Conservation (phyloP, 2,888 invertebrate genomes). For the Cephus spinipes region DNA sequence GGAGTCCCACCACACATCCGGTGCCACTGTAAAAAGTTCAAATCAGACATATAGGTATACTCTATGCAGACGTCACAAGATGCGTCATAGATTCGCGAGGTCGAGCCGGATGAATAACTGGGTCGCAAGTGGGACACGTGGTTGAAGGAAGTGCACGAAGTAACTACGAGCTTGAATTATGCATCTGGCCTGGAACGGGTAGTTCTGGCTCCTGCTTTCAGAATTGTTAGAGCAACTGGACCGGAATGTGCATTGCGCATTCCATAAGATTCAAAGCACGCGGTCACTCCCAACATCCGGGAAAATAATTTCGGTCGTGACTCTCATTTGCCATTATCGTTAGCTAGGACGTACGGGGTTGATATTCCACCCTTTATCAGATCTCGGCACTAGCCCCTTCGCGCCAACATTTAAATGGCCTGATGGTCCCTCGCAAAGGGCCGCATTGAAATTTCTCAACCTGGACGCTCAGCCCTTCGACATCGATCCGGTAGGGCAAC, state of each 20-base stretch:
- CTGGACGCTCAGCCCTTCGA: background rate
- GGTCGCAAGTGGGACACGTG: background rate
- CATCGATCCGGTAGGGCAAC: background rate
- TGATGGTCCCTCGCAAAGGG: background rate
- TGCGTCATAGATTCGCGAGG: background rate
- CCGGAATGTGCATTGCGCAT: background rate
- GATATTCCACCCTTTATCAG: background rate
- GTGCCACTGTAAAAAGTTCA: constrained; percentile 71
- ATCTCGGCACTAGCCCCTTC: too few species aligned
- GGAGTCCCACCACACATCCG: constrained; percentile 81
- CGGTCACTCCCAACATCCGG: background rate
- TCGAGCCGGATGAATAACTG: background rate
- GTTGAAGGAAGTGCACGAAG: background rate
- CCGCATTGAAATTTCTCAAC: background rate
- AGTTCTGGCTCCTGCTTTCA: background rate
- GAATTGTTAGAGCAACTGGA: background rate
- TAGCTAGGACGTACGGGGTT: background rate
- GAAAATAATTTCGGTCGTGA: background rate
- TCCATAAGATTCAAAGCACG: background rate
- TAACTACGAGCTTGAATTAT: background rate
- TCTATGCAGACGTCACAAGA: background rate
- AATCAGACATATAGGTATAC: constrained; percentile 11
- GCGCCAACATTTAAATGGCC: too few species aligned
- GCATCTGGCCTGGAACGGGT: background rate
- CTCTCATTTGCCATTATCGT: background rate